Conservation (phyloP, 2,113 vertebrate genomes). For the Cygnus buccinator region DNA sequence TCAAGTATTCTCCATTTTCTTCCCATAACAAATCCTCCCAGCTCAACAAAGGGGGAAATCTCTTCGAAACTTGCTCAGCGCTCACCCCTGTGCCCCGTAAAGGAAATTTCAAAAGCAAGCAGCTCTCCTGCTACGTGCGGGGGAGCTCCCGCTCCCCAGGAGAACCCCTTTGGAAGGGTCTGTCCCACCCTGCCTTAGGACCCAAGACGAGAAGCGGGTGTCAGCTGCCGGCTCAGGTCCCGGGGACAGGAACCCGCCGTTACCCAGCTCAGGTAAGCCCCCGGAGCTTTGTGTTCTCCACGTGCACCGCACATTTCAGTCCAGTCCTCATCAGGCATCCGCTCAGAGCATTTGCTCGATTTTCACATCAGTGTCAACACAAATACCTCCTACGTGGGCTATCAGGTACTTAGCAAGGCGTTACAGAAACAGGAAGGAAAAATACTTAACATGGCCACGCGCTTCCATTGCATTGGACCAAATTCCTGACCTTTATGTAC, state of each 20-base stretch:
- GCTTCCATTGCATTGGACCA: not conserved
- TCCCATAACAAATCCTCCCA: not conserved
- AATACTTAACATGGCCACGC: not conserved
- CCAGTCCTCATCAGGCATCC: not conserved
- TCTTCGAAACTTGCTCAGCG: not conserved
- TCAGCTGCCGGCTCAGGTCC: not conserved
- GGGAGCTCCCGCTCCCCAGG: not conserved
- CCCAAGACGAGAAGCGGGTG: fast-evolving
- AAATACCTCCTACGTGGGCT: not conserved
- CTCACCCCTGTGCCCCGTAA: fast-evolving
- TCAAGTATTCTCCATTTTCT: not conserved
- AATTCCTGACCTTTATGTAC: not conserved
- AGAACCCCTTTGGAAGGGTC: fast-evolving
- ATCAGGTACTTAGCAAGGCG: not conserved
- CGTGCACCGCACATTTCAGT: not conserved
- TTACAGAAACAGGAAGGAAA: not conserved
- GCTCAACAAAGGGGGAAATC: not conserved
- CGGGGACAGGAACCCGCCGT: not conserved
- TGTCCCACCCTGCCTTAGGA: not conserved
- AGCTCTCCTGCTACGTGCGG: fast-evolving
- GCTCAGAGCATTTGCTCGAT: fast-evolving
- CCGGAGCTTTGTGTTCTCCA: not conserved
- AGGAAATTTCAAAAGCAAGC: not conserved
- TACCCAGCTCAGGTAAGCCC: not conserved
- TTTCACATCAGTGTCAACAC: not conserved